Conservation (phyloP, 2,113 vertebrate genomes). For the Campylomormyrus numenius region DNA sequence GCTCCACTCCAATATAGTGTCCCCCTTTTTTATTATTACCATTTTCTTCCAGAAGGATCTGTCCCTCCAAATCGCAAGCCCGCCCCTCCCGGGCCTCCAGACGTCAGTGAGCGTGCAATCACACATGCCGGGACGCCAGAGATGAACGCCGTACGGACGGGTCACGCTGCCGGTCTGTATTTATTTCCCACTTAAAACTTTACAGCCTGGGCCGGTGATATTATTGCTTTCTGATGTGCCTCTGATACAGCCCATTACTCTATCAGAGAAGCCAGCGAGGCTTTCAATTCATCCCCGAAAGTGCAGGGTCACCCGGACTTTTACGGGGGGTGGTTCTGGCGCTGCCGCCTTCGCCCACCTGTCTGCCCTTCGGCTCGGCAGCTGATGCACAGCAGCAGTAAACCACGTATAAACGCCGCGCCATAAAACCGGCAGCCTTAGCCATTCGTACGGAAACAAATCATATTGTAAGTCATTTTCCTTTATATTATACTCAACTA, state of each 20-base stretch:
- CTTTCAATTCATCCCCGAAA: background rate
- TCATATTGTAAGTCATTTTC: background rate
- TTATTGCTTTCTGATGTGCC: conserved; percentile 12
- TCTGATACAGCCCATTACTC: conserved; percentile 21
- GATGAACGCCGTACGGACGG: conserved; percentile 12
- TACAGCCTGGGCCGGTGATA: conserved; percentile 5
- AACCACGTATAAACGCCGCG: background rate
- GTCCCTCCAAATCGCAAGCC: background rate
- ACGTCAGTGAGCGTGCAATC: background rate
- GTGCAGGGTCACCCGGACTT: background rate
- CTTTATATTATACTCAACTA: background rate
- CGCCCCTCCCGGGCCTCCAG: background rate
- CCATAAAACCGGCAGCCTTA: background rate
- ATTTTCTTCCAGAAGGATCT: background rate
- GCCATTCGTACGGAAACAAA: background rate
- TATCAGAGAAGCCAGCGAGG: conserved; percentile 3
- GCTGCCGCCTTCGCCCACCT: background rate
- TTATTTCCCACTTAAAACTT: conserved; percentile 20
- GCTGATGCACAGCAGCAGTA: background rate
- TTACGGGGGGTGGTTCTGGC: background rate
- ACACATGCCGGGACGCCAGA: background rate
- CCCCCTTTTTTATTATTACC: background rate
- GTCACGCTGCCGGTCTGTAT: conserved; percentile 7
- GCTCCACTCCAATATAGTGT: background rate
- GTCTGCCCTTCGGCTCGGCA: background rate